Evolutionary conservation across 2,797 vertebrate species (phyloP).

Genomic region (Antrozous pallidus): DNA sequence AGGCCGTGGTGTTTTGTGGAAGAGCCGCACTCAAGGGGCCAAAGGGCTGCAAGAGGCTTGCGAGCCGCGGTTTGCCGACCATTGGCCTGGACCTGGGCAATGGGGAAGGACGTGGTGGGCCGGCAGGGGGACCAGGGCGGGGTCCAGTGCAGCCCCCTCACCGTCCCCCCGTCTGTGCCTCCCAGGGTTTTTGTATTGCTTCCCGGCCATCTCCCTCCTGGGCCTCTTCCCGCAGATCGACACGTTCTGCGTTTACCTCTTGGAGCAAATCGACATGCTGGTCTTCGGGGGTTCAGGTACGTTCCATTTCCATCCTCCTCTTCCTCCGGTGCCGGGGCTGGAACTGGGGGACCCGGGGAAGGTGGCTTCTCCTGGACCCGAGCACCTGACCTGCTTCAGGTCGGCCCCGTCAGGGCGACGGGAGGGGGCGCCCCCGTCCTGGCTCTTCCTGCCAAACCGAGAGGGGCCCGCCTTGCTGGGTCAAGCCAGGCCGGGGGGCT

Average conservation of each 20-base stretch:
- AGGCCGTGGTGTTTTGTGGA: too few relatives aligned
- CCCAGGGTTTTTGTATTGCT: conserved; percentile 94
- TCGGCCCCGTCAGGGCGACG: too few relatives aligned
- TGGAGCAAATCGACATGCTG: conserved; percentile 97
- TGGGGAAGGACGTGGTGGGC: too few relatives aligned
- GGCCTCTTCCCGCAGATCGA: conserved; percentile 98
- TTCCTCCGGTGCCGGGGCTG: neutral
- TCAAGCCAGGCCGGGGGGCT: neutral
- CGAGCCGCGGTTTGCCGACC: too few relatives aligned
- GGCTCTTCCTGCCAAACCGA: neutral
- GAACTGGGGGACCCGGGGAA: accelerated
- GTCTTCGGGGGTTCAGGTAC: conserved; percentile 96
- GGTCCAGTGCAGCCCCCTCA: accelerated
- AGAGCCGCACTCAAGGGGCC: too few relatives aligned
- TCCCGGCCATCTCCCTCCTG: conserved; percentile 94
- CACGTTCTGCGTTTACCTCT: conserved; percentile 94
- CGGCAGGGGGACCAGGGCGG: accelerated
- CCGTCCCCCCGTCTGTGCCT: neutral
- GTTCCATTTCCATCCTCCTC: neutral
- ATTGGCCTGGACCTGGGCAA: too few relatives aligned
- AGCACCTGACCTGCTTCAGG: neutral
- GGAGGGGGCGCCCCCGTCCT: too few relatives aligned
- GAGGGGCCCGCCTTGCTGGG: neutral
- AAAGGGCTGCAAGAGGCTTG: too few relatives aligned
- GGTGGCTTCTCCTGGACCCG: neutral